These are phyloP conservation scores for Sipha flava DNA, from an alignment of 1,140 invertebrate species.

Conservation along the genomic window DNA sequence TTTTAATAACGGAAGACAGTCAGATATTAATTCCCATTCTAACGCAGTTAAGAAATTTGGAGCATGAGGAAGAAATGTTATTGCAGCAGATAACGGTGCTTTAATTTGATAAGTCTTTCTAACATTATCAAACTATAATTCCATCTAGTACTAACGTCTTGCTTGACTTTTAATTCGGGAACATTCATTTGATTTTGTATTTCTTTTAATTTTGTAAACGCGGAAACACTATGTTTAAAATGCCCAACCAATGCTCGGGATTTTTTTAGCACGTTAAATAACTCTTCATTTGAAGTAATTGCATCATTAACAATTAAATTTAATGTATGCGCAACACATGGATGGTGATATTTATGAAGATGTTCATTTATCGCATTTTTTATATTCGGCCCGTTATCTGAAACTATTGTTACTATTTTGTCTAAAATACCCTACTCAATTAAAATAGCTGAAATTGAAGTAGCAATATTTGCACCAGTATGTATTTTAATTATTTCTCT, in stretches of 20 bases:
- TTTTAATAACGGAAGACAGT: neutral
- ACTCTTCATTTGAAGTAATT: neutral
- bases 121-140: neutral
- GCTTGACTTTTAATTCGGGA: neutral
- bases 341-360: slow-evolving; percentile 2
- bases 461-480: neutral
- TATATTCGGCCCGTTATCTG: neutral
- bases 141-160: neutral
- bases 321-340: neutral
- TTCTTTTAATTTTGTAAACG: neutral
- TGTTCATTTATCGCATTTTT: slow-evolving; percentile 1
- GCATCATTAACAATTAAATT: neutral
- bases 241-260: neutral
- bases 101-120: neutral
- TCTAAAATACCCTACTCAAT: neutral
- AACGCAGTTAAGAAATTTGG: neutral
- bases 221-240: no score
- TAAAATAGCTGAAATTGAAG: neutral
- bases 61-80: neutral
- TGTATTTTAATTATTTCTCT: neutral
- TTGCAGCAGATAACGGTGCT: neutral
- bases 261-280: neutral
- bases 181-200: neutral
- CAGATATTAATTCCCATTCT: slow-evolving; percentile 6
- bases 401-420: neutral